These are phyloP conservation scores for Drosophila biarmipes DNA, from an alignment of 1,140 invertebrate species.

Conservation along the genomic window DNA sequence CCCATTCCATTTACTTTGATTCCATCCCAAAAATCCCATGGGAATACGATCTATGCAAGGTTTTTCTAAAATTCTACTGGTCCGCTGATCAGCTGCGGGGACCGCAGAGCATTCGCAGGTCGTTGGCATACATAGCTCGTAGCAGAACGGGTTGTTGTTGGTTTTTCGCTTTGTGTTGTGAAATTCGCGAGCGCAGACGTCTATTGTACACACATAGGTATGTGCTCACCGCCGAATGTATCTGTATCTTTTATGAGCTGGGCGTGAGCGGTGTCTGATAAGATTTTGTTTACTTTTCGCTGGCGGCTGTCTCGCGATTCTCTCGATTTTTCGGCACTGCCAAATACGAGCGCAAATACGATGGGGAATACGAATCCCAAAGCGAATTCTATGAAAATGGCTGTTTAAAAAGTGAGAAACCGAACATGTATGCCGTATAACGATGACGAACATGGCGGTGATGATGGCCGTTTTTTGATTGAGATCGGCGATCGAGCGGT, in stretches of 20 bases:
- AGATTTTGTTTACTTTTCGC: conserved; percentile 52
- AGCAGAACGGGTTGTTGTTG: conserved; percentile 6
- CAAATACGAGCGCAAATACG: conserved; percentile 7
- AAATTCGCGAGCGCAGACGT: conserved; percentile 43
- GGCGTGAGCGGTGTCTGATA: conserved; percentile 51
- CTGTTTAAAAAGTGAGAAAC: conserved; percentile 13
- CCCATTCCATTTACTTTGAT: too few relatives aligned
- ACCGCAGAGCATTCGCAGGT: conserved; percentile 6
- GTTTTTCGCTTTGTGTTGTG: conserved; percentile 38
- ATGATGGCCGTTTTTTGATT: conserved; percentile 13
- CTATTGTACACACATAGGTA: conserved; percentile 20
- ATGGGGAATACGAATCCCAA: neutral
- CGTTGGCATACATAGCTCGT: neutral
- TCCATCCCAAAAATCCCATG: neutral
- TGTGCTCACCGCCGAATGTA: conserved; percentile 14
- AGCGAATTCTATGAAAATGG: conserved; percentile 21
- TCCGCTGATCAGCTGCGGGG: neutral
- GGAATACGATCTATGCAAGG: neutral
- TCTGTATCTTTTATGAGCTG: conserved; percentile 45
- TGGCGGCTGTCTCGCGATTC: conserved; percentile 39
- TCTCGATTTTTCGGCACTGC: conserved; percentile 41
- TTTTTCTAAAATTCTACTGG: neutral
- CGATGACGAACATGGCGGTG: conserved; percentile 34
- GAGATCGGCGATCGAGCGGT: conserved; percentile 20
- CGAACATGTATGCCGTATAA: conserved; percentile 7